These are phyloP conservation scores for Clamator glandarius DNA, from an alignment of 2,797 vertebrate species.

Conservation along the genomic window DNA sequence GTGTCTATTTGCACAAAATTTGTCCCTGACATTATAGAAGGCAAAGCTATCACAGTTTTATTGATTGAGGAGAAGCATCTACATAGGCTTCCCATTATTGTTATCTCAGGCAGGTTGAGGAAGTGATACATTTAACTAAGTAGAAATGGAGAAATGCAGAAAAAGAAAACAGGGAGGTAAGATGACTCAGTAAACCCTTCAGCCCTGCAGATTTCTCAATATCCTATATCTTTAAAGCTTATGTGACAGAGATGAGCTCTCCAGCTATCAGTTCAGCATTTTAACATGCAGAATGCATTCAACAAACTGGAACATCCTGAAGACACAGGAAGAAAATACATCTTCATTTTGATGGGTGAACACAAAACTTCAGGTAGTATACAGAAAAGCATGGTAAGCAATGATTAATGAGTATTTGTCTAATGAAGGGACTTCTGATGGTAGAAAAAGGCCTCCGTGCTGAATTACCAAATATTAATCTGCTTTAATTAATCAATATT, in stretches of 20 bases:
- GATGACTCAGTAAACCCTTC: not conserved
- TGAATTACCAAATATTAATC: slow-evolving; percentile 1
- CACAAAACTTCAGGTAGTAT: not conserved
- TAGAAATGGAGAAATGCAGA: not conserved
- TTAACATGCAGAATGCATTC: not conserved
- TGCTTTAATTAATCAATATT: not conserved
- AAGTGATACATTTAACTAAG: not conserved
- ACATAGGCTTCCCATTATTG: not conserved
- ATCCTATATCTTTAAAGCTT: not conserved
- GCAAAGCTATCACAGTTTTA: not conserved
- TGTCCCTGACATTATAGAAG: not conserved
- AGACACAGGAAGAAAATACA: not conserved
- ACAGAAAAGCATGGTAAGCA: not conserved
- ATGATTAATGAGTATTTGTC: not conserved
- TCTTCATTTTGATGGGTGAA: not conserved
- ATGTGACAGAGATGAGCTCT: not conserved
- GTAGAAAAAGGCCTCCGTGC: not conserved
- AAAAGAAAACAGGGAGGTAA: not conserved
- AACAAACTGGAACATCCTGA: not conserved
- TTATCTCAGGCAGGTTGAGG: not conserved
- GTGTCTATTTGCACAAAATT: slow-evolving; percentile 3
- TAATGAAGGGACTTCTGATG: not conserved
- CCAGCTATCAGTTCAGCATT: not conserved
- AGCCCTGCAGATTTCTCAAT: not conserved
- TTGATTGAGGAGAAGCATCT: not conserved